A percentile compares a stretch with the other conserved stretches of the same genome.
phyloP scores from a whole-genome alignment of 2,888 invertebrate genomes.

The Thecophora atra region DNA sequence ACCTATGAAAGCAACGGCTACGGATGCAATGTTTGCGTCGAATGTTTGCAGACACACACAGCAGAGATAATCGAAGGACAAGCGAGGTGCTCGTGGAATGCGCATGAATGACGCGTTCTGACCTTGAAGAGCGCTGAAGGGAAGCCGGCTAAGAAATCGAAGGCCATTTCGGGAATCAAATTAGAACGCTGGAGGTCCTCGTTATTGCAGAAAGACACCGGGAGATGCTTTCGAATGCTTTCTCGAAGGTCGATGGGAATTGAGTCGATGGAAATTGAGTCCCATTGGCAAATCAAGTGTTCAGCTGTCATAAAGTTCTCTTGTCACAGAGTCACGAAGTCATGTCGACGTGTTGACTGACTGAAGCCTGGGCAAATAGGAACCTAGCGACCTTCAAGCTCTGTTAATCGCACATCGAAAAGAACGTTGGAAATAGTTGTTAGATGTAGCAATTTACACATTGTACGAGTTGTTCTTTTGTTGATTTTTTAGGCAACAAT shows the following conservation, averaged over 20 bases:
- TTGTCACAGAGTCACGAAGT: slow-evolving; percentile 32
- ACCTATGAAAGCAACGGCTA: background rate
- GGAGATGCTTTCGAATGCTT: background rate
- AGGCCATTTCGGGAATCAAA: slow-evolving; percentile 1
- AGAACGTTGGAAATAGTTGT: background rate
- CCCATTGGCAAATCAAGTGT: slow-evolving; percentile 46
- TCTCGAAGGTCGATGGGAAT: background rate
- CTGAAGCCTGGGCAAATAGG: background rate
- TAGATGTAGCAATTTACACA: too few species aligned
- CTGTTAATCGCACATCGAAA: background rate
- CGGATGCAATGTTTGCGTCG: background rate
- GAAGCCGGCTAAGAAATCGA: slow-evolving; percentile 7
- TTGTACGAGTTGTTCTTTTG: too few species aligned
- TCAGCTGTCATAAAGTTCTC: slow-evolving; percentile 11
- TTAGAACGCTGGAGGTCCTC: slow-evolving; percentile 9
- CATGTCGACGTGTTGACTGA: slow-evolving; percentile 37
- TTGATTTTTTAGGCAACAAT: too few species aligned
- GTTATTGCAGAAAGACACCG: background rate
- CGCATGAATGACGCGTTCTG: background rate
- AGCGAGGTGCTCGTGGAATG: background rate
- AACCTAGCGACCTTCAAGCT: background rate
- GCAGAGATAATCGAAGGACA: slow-evolving; percentile 35
- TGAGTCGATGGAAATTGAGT: slow-evolving; percentile 1
- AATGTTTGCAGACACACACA: slow-evolving; percentile 35
- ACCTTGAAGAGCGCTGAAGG: background rate